These are phyloP conservation scores for Minunthozetes semirufus DNA, from an alignment of 2,888 invertebrate species.

Conservation along the genomic window DNA sequence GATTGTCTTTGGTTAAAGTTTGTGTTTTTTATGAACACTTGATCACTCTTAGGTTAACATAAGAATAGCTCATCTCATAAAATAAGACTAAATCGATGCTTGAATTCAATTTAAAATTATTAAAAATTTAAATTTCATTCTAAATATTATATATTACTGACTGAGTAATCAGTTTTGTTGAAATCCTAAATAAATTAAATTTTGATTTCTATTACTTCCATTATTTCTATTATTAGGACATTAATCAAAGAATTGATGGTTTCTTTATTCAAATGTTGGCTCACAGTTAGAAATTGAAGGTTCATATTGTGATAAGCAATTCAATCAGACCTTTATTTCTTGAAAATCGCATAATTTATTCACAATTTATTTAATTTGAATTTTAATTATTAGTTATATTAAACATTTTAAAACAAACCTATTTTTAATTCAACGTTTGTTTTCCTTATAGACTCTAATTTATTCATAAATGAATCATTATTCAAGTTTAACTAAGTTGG, in stretches of 20 bases:
- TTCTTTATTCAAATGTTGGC: not conserved
- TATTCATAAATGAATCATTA: too few relatives aligned
- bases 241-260: not conserved
- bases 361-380: too few relatives aligned
- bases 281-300: not conserved
- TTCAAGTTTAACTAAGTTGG: too few relatives aligned
- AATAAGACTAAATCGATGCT: conserved; percentile 5
- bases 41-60: not conserved
- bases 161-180: not conserved
- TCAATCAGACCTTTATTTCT: not conserved
- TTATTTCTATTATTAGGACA: not conserved
- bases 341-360: too few relatives aligned
- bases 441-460: too few relatives aligned
- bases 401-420: too few relatives aligned
- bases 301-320: not conserved
- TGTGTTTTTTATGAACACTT: not conserved
- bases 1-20: not conserved
- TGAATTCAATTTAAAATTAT: not conserved
- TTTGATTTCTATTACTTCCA: too few relatives aligned
- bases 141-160: not conserved
- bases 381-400: too few relatives aligned
- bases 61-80: not conserved
- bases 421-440: too few relatives aligned
- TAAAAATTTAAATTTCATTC: not conserved
- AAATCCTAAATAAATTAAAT: not conserved